Percentiles rank a stretch among this genome's conserved stretches.
Evolutionary conservation across 1,140 invertebrate species (phyloP).

Genomic region (Drosophila nebulosa): DNA sequence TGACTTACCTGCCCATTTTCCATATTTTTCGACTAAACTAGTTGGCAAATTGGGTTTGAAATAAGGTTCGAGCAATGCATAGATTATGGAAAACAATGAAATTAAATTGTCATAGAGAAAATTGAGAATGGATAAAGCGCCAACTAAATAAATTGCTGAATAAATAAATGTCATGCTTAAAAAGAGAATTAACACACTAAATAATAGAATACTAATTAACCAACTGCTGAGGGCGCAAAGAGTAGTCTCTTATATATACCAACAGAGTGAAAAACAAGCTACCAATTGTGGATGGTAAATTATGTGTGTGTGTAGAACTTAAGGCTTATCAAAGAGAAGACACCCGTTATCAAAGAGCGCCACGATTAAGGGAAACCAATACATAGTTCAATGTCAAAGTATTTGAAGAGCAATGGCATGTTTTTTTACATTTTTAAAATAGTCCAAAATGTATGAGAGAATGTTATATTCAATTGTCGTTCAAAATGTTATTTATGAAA

Average conservation of each 20-base stretch:
- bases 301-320: background rate
- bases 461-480: too few relatives aligned
- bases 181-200: background rate
- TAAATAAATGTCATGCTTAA: background rate
- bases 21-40: slow-evolving; percentile 82
- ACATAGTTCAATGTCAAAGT: background rate
- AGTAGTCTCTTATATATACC: background rate
- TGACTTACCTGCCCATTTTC: slow-evolving; percentile 83
- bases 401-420: background rate
- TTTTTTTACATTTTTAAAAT: background rate
- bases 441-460: too few relatives aligned
- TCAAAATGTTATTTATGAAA: too few relatives aligned
- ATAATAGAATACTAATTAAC: background rate
- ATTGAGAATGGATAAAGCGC: slow-evolving; percentile 75
- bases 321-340: background rate
- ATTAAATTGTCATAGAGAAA: slow-evolving; percentile 82
- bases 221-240: background rate
- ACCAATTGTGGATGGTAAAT: background rate
- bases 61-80: slow-evolving; percentile 82
- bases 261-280: background rate
- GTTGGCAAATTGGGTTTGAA: slow-evolving; percentile 83
- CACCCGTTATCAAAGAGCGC: background rate
- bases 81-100: slow-evolving; percentile 81
- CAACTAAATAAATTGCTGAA: slow-evolving; percentile 72
- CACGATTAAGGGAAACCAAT: background rate